These are phyloP conservation scores for Aepyceros melampus DNA, from an alignment of 2,113 vertebrate genomes.

Conservation along the genomic window DNA sequence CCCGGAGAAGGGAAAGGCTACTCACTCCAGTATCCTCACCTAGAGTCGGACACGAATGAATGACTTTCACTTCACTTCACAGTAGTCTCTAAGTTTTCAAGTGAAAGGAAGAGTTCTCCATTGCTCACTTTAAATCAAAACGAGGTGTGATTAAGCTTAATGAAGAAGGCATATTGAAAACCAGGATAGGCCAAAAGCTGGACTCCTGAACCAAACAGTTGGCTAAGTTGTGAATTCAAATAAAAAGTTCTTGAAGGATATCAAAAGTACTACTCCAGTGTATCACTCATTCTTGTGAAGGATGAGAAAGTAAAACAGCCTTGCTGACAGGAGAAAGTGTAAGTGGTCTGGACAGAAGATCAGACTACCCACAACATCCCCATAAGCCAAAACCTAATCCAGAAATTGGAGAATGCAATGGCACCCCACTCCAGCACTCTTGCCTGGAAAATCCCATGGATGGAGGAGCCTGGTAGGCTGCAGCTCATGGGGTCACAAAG, in stretches of 20 bases:
- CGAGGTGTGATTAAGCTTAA: background rate
- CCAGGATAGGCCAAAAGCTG: background rate
- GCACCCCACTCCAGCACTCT: too few relatives aligned
- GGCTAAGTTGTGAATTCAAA: background rate
- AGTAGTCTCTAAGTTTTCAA: background rate
- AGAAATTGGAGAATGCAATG: background rate
- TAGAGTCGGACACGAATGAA: rapidly evolving
- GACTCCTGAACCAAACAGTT: background rate
- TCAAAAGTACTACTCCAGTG: background rate
- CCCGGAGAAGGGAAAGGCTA: background rate
- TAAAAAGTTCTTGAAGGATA: background rate
- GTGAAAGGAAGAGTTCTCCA: background rate
- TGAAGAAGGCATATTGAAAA: background rate
- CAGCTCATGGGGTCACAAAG: too few relatives aligned
- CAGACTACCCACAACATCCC: background rate
- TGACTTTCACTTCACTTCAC: background rate
- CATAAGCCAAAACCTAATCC: background rate
- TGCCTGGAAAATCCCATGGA: too few relatives aligned
- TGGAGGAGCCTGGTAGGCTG: too few relatives aligned
- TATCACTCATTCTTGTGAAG: background rate
- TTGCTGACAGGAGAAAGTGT: background rate
- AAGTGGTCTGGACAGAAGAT: background rate
- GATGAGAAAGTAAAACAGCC: background rate
- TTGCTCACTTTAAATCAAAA: background rate
- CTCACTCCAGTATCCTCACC: background rate